Percentiles rank a stretch among this genome's conserved stretches.
Conservation (phyloP, 2,113 vertebrate genomes). For the Brienomyrus brachyistius region DNA sequence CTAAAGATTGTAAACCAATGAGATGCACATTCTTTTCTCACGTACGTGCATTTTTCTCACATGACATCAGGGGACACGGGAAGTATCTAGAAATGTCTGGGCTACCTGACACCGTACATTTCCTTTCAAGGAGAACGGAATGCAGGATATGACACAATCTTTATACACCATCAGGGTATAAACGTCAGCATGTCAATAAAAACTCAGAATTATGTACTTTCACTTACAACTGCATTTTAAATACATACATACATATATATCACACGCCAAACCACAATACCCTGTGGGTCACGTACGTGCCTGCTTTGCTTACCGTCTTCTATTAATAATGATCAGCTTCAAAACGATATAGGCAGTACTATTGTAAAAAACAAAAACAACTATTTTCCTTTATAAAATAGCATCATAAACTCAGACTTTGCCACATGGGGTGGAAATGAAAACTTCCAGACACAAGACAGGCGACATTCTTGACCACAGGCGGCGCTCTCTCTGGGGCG, state of each 20-base stretch:
- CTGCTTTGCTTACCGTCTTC: not conserved
- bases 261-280: not conserved
- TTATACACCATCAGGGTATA: not conserved
- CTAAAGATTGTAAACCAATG: not conserved
- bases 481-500: not conserved
- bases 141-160: not conserved
- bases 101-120: not conserved
- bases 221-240: not conserved
- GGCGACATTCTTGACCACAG: not conserved
- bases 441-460: not conserved
- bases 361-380: not conserved
- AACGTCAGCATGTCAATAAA: not conserved
- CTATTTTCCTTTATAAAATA: not conserved
- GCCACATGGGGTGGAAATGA: not conserved
- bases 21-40: not conserved
- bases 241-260: not conserved
- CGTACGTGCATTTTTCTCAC: not conserved
- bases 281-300: not conserved
- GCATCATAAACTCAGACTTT: not conserved
- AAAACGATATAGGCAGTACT: not conserved
- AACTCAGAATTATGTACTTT: not conserved
- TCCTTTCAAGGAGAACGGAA: not conserved
- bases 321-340: not conserved
- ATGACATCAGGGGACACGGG: not conserved
- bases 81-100: not conserved